Base-by-base conservation (phyloP, 1,140 invertebrate genomes). In the Tetramorium alpestre region DNA sequence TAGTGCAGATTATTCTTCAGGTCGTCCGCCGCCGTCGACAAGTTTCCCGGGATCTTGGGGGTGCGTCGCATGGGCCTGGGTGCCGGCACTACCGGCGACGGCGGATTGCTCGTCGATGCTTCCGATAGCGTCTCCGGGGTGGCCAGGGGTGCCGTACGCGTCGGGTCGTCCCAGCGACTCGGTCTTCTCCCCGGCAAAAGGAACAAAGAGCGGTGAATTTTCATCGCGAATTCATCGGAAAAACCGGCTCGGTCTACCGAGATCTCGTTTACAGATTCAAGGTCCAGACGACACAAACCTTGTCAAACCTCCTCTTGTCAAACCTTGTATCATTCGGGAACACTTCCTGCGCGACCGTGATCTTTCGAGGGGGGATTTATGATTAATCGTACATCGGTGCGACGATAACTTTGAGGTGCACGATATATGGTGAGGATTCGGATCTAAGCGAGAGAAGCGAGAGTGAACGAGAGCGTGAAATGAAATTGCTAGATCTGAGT, bases 111-210 rank as follows among this genome's bases (percentile, higher is more conserved):
- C 0, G 97, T 97, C 0, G 97, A 98, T 6, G 97, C 96, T 93
- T 98, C 98, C 0, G 98, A 98, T 3, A 98, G 93, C 1, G 97
- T 98, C 93, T 99, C 98, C 1, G 98, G 98, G 41, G 98, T 98
- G 1, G 98, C 98, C 28, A 99, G 92, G 0, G 98, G 98, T 0
- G 98, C 98, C 28, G 97, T 94, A 16, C 94, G 91, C 28, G 90
- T 89, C 0, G 80, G 60, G 4, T 91, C 92, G 28, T 92, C 92
- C 94, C 93, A 94, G 33, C 91, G 91, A 51, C 70, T 91, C 16
- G 88, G 91, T 64, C 94, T 94, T 76, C 4, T 65, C n/a, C 49
- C 18, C 47, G 33, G 18, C 16, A 10, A 58, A 22, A n/a, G 16
- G 22, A 54, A 67, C 3, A 11, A 25, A 67, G 41, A 3, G 2